These are phyloP conservation scores for Leptinotarsa juncta DNA, from an alignment of 2,888 invertebrate genomes.

Conservation along the genomic window DNA sequence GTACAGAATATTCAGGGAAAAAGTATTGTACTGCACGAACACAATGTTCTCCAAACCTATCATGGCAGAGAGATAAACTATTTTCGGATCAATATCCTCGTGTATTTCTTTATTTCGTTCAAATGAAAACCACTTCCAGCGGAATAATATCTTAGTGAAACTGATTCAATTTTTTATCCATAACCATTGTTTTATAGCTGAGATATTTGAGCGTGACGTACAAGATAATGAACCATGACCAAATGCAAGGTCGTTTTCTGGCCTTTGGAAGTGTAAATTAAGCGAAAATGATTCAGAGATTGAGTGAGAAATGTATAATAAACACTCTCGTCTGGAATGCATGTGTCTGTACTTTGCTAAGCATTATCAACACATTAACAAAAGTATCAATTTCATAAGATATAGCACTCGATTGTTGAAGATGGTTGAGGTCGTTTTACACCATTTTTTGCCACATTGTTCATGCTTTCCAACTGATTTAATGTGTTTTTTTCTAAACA, in stretches of 20 bases:
- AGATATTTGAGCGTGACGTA: not conserved
- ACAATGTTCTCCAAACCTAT: too few relatives aligned
- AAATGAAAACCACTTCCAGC: not conserved
- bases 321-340: conserved; percentile 7
- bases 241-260: conserved; percentile 34
- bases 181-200: not conserved
- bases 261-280: conserved; percentile 39
- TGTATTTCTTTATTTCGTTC: not conserved
- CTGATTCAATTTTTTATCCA: not conserved
- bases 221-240: conserved; percentile 34
- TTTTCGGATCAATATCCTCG: not conserved
- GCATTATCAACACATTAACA: not conserved
- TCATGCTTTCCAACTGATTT: too few relatives aligned
- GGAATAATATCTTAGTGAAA: not conserved
- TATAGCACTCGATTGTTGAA: too few relatives aligned
- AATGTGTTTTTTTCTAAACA: too few relatives aligned
- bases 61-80: too few relatives aligned
- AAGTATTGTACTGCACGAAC: too few relatives aligned
- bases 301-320: conserved; percentile 31
- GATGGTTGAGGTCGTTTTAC: too few relatives aligned
- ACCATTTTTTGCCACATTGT: too few relatives aligned
- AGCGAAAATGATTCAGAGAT: conserved; percentile 25
- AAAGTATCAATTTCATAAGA: not conserved
- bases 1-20: too few relatives aligned
- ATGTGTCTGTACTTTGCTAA: not conserved